Conservation (phyloP, 2,888 invertebrate genomes). For the Parasteatoda lunata region DNA sequence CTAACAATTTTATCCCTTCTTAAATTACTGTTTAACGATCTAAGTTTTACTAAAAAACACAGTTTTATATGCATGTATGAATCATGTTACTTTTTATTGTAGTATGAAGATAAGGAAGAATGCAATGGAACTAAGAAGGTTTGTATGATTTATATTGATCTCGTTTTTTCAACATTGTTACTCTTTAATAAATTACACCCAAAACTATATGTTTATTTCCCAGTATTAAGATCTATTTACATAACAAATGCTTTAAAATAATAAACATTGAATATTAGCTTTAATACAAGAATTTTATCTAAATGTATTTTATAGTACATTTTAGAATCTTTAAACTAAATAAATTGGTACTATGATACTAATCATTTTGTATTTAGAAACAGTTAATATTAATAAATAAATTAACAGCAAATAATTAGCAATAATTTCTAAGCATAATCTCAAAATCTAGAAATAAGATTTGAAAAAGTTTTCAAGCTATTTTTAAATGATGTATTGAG, state of each 20-base stretch:
- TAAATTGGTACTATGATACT: too few species aligned
- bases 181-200: not conserved
- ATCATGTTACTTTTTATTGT: slow-evolving; percentile 3
- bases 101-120: slow-evolving; percentile 66
- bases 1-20: not conserved
- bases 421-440: too few species aligned
- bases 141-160: not conserved
- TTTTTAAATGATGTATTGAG: too few species aligned
- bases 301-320: too few species aligned
- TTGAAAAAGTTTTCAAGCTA: too few species aligned
- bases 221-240: not conserved
- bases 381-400: too few species aligned
- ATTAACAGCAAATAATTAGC: too few species aligned
- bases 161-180: not conserved
- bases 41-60: not conserved
- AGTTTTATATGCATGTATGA: not conserved
- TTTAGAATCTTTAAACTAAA: too few species aligned
- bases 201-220: too few species aligned
- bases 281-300: not conserved
- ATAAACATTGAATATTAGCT: not conserved
- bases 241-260: not conserved
- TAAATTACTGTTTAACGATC: not conserved
- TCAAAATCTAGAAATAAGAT: too few species aligned
- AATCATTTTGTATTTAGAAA: too few species aligned
- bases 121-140: slow-evolving; percentile 64